Evolutionary conservation across 1,140 invertebrate species (phyloP), one percentile per base, ranked within the genome.

Genomic region (Caenorhabditis remanei): DNA sequence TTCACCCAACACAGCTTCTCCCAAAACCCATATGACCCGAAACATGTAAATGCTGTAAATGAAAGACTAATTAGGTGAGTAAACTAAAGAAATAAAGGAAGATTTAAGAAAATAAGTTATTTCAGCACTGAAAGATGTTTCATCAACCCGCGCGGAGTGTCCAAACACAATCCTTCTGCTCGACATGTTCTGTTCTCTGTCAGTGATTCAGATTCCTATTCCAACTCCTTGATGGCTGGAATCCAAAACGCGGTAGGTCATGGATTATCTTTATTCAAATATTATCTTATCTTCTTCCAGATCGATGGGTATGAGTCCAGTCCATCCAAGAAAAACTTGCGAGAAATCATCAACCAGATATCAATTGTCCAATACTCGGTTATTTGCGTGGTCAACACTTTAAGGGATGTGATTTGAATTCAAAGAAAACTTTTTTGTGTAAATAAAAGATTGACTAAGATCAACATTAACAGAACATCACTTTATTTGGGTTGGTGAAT

Each of bases 131-230:
- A 88, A 24, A 88, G 87, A 63, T 89, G 88, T 53, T 89, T 89
- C 83, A 79, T 89, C 50, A 89, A 89, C 41, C 88, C 88, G 5
- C 87, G 86, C 3, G 88, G 88, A 19, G 55, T 88, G 13, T 87
- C 88, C 7, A 75, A 24, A 13, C 88, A 32, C 46, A 71, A 40
- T 85, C 87, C 50, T 19, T 79, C 71, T 2, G 71, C 46, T 5
- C n/a, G 88, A 40, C 88, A 89, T 61, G 87, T 89, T 3, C 24
- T 89, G 24, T 89, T 87, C 56, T 87, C 88, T 8, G 55, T 89
- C 83, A 84, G 75, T 43, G 83, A 84, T 24, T 43, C 87, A 21
- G 88, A 89, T 46, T 46, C 88, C 1, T 89, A 89, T 24, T 88
- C 88, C 4, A 82, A 50, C 6, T 67, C 50, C 4, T 21, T 88